Conservation (phyloP, 2,888 invertebrate species). For the Hypsopygia costalis region DNA sequence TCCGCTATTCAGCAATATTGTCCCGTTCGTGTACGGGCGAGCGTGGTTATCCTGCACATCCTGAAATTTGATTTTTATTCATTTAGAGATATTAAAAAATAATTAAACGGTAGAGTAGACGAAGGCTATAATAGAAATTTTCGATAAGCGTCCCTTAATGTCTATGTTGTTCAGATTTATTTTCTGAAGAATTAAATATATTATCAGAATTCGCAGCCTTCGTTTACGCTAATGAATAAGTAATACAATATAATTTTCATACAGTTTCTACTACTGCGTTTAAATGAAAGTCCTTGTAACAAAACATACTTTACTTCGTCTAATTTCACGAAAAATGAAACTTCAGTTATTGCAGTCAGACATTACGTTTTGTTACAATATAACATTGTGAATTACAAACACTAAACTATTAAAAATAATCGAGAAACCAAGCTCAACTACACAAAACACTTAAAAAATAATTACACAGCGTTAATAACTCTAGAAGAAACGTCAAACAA, state of each 20-base stretch:
- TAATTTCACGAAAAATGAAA: no score
- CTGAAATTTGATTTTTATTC: conserved; percentile 33
- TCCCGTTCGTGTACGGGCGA: conserved; percentile 71
- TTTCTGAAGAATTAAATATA: no score
- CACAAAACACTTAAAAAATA: conserved; percentile 1
- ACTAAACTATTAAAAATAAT: conserved; percentile 8
- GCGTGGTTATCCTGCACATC: conserved; percentile 63
- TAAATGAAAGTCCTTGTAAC: neutral
- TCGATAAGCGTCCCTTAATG: no score
- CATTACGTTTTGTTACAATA: neutral
- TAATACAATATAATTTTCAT: neutral
- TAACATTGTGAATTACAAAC: neutral
- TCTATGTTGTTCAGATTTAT: no score
- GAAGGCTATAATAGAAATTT: no score
- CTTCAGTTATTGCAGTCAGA: no score
- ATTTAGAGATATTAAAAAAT: no score
- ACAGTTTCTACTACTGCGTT: neutral
- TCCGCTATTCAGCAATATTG: conserved; percentile 55
- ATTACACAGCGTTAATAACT: neutral
- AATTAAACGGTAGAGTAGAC: no score
- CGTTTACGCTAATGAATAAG: no score
- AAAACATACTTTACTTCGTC: neutral
- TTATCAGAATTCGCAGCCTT: no score
- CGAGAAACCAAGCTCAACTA: neutral
- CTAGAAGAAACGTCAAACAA: conserved; percentile 2